Percentiles rank a stretch among this genome's conserved stretches.
phyloP scores from a whole-genome alignment of 2,888 invertebrate species.

The Arctia plantaginis region DNA sequence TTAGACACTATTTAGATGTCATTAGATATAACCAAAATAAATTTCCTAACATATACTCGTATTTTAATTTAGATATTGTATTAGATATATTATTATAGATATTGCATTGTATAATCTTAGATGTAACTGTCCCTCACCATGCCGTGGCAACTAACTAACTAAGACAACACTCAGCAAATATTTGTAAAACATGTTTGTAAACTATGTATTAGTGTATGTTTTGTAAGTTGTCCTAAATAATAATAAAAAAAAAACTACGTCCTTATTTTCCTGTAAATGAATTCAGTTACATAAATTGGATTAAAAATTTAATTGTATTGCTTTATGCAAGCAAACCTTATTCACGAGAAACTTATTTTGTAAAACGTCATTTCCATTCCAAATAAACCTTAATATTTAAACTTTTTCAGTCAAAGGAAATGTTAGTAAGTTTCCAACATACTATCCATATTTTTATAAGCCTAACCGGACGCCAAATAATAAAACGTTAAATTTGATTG shows the following conservation, averaged over 20 bases:
- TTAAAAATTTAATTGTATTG: slow-evolving; percentile 7
- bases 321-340: neutral
- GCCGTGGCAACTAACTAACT: too few species aligned
- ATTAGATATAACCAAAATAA: slow-evolving; percentile 26
- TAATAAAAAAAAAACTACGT: too few species aligned
- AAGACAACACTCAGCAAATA: too few species aligned
- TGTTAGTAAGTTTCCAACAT: neutral
- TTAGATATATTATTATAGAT: too few species aligned
- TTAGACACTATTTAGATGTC: neutral
- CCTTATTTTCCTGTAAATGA: slow-evolving; percentile 2
- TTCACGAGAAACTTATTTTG: neutral
- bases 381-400: neutral
- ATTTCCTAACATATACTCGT: slow-evolving; percentile 24
- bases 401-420: neutral
- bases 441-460: neutral
- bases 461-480: neutral
- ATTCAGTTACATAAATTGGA: slow-evolving; percentile 11
- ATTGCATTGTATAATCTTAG: too few species aligned
- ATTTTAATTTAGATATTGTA: too few species aligned
- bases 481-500: neutral
- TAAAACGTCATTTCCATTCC: neutral
- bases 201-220: too few species aligned
- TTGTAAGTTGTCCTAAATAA: too few species aligned
- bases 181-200: too few species aligned
- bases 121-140: too few species aligned